Evolutionary conservation across 2,888 invertebrate genomes (phyloP), one percentile per base, ranked within the genome.

Genomic region (Epinotia nisella): DNA sequence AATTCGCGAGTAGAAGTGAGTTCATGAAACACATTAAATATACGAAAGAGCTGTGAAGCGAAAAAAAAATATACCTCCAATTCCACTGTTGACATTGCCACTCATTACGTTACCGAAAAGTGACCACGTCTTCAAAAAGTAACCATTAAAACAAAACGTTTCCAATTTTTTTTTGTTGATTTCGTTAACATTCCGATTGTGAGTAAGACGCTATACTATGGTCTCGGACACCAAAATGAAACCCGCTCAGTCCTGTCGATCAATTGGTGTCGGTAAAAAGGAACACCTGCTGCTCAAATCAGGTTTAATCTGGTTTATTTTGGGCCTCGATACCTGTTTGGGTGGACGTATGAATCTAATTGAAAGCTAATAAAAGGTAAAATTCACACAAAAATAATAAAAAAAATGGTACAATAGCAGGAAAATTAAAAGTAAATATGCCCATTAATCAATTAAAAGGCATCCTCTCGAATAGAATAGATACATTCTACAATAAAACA

Each of bases 221-320:
- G 35, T 17, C 39, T 17, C 39, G 3, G 4, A 19, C 29, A 35
- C 59, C 15, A 11, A 11, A 24, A 4, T 5, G 7, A 21, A 45
- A 19, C 15, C 39, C 2, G 5, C 10, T 19, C n/a, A 11, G 39
- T 41, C 7, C 3, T 35, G 58, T n/a, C 66, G 60, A 61, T 66
- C 65, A 71, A 66, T 71, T 70, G 49, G 53, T n/a, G 21, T 45
- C 39, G 10, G 53, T 66, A 45, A 71, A 65, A 61, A 61, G 61
- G 66, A 55, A 55, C 71, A 71, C 71, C 71, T 71, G 71, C 35
- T 41, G 65, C 0, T 59, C 24, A 24, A 13, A 58, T 59, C 59
- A 39, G 41, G 56, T 49, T 49, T 17, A 53, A 53, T 64, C 19
- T 13, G 64, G 53, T 64, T 51, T 64, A 53, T 64, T 64, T 53